Evolutionary conservation across 2,888 invertebrate species (phyloP).

Genomic region (Stenoptilia bipunctidactyla): DNA sequence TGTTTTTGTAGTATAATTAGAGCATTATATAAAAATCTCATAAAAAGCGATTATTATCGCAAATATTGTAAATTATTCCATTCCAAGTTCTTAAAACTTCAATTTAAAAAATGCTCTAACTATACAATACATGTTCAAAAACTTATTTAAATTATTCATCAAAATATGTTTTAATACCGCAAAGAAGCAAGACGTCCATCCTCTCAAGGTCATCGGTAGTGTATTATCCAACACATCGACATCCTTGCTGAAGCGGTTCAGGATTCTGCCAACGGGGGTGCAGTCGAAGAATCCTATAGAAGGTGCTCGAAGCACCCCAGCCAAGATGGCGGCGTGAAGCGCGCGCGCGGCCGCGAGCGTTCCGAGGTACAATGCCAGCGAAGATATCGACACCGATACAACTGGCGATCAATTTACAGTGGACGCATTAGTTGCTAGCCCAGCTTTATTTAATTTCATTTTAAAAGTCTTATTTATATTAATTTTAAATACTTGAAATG

Average conservation of each 20-base stretch:
- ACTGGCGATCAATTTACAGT: conserved; percentile 48
- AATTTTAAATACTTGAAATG: too few species aligned
- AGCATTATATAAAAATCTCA: too few species aligned
- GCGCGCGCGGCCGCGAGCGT: conserved; percentile 72
- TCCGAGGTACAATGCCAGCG: conserved; percentile 77
- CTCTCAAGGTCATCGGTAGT: conserved; percentile 78
- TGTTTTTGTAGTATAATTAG: too few species aligned
- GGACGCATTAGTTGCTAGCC: conserved; percentile 7
- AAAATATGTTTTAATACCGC: conserved; percentile 71
- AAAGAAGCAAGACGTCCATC: conserved; percentile 77
- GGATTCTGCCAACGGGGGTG: conserved; percentile 82
- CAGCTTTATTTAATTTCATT: too few species aligned
- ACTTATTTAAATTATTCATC: too few species aligned
- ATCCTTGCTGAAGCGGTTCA: conserved; percentile 84
- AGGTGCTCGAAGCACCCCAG: conserved; percentile 76
- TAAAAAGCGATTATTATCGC: too few species aligned
- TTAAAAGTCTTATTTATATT: too few species aligned
- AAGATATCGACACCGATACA: conserved; percentile 74
- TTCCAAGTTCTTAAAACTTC: too few species aligned
- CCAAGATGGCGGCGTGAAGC: conserved; percentile 76
- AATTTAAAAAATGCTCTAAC: too few species aligned
- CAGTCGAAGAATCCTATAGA: conserved; percentile 83
- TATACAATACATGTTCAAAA: too few species aligned
- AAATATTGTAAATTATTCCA: too few species aligned
- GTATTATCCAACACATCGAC: conserved; percentile 79